Conservation (phyloP, 2,113 vertebrate genomes). For the Agelaius tricolor region DNA sequence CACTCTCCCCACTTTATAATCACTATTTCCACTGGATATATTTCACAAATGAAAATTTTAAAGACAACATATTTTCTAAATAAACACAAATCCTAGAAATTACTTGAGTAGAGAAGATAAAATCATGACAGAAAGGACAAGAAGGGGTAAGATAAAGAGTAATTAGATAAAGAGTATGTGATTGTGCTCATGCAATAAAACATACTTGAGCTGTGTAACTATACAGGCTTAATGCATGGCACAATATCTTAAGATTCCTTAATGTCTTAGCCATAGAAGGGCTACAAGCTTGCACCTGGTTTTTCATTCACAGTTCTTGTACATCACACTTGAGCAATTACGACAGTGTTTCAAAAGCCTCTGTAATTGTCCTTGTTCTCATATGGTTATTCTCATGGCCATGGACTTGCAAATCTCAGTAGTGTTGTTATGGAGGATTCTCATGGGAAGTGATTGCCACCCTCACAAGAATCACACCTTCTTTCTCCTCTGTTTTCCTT, state of each 20-base stretch:
- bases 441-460: neutral
- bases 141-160: neutral
- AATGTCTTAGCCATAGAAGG: neutral
- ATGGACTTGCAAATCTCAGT: neutral
- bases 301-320: neutral
- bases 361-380: neutral
- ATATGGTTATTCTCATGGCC: neutral
- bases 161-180: neutral
- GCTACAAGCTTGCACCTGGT: neutral
- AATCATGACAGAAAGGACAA: rapidly evolving
- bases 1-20: neutral
- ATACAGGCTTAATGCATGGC: neutral
- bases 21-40: neutral
- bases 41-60: neutral
- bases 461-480: neutral
- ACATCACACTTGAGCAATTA: neutral
- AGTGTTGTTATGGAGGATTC: neutral
- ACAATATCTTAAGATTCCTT: neutral
- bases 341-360: neutral
- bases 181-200: neutral
- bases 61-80: neutral
- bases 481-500: neutral
- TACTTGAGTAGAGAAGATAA: neutral
- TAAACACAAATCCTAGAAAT: neutral
- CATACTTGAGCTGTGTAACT: neutral